Conservation (phyloP, 2,888 invertebrate species). For the Zygothrica quintamaculata region DNA sequence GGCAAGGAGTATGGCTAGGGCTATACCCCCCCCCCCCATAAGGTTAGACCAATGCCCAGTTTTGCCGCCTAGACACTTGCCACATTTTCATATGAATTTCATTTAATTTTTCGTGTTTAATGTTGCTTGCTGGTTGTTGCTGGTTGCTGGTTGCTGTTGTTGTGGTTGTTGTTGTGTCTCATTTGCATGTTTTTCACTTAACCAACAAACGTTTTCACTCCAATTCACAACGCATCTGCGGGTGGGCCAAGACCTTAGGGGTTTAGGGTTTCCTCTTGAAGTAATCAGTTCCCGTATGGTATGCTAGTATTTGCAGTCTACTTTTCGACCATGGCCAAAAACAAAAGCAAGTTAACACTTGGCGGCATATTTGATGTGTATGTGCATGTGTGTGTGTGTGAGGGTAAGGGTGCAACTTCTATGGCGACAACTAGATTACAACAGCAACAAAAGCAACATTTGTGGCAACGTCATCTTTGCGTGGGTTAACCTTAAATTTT, state of each 20-base stretch:
- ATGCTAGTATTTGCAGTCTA: slow-evolving; percentile 5
- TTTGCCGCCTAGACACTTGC: slow-evolving; percentile 44
- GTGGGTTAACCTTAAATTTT: slow-evolving; percentile 47
- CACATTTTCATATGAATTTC: slow-evolving; percentile 78
- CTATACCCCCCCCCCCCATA: slow-evolving; percentile 28
- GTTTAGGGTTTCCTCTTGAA: neutral
- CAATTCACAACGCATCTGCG: slow-evolving; percentile 59
- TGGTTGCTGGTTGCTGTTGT: slow-evolving; percentile 9
- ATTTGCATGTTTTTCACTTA: slow-evolving; percentile 69
- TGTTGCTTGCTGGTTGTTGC: slow-evolving; percentile 17
- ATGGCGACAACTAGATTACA: slow-evolving; percentile 7
- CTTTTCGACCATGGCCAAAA: slow-evolving; percentile 30
- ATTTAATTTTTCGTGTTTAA: slow-evolving; percentile 44
- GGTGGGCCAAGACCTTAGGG: slow-evolving; percentile 41
- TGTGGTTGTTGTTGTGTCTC: slow-evolving; percentile 32
- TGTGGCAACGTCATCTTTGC: slow-evolving; percentile 34
- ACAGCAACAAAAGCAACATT: slow-evolving; percentile 13
- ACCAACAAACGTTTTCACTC: slow-evolving; percentile 55
- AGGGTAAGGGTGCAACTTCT: slow-evolving; percentile 48
- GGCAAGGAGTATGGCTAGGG: no score
- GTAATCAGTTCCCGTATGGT: slow-evolving; percentile 13
- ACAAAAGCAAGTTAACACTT: slow-evolving; percentile 30
- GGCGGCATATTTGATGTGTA: slow-evolving; percentile 46
- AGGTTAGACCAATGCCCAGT: slow-evolving; percentile 38
- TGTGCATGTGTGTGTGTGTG: slow-evolving; percentile 11